Conservation (phyloP, 2,888 invertebrate species). For the Lordiphosa andalusiaca region DNA sequence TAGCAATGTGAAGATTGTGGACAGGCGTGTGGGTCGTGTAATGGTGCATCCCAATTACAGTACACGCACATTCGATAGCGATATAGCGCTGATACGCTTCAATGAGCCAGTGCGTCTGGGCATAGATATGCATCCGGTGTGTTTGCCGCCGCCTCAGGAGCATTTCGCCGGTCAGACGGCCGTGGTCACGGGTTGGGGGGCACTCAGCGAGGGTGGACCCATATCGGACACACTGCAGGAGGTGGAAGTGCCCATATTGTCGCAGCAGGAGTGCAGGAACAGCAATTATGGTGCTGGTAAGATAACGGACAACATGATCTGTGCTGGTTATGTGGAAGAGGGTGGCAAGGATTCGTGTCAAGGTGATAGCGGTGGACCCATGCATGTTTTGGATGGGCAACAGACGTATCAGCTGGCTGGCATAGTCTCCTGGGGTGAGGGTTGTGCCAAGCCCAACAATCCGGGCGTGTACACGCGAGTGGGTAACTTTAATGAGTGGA, state of each 20-base stretch:
- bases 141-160: conserved; percentile 83
- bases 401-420: conserved; percentile 81
- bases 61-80: conserved; percentile 88
- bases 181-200: conserved; percentile 90
- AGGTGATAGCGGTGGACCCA: conserved; percentile 79
- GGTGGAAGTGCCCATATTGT: conserved; percentile 86
- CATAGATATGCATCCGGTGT: conserved; percentile 87
- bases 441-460: conserved; percentile 82
- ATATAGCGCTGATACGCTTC: conserved; percentile 88
- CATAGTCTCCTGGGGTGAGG: conserved; percentile 84
- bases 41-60: conserved; percentile 85
- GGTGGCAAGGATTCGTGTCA: conserved; percentile 79
- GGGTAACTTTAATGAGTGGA: conserved; percentile 87
- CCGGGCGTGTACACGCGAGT: conserved; percentile 92
- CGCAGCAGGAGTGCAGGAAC: conserved; percentile 81
- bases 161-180: conserved; percentile 79
- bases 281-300: conserved; percentile 72
- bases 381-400: conserved; percentile 64
- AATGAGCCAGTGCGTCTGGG: conserved; percentile 83
- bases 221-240: conserved; percentile 85
- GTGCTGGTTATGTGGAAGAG: conserved; percentile 74
- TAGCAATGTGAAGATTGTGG: conserved; percentile 74
- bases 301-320: conserved; percentile 79
- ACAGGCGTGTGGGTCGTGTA: conserved; percentile 80
- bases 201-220: conserved; percentile 85